Evolutionary conservation across 2,113 vertebrate genomes (phyloP), one percentile per base, ranked within the genome.

Genomic region (Trinectes maculatus): DNA sequence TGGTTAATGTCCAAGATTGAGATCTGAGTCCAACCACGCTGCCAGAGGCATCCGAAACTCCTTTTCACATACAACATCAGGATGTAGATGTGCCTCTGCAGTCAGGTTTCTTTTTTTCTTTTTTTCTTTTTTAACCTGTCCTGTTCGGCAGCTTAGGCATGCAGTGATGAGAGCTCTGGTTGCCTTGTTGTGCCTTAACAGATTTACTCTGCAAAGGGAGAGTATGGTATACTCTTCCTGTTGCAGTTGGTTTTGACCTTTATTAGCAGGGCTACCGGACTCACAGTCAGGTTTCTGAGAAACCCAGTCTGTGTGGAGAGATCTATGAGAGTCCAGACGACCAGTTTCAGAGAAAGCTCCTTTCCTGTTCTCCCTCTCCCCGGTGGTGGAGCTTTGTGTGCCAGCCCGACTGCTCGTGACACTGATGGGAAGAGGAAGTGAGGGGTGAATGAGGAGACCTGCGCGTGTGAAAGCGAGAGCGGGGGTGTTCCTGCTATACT

Each of bases 281-380:
- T n/a, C n/a, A n/a, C 9, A 62, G 33, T 62, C 21, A 21, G 44
- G 42, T 31, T 16, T 54, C 5, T 58, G 1, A n/a, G n/a, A n/a
- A n/a, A n/a, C 47, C 6, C 18, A 13, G 34, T 71, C 49, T 59
- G 37, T 8, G 52, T 49, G 55, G 61, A 68, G 55, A 77, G n/a
- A 26, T 22, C 43, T 60, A 67, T 82, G 58, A 33, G 15, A 65
- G 52, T 47, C 67, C 5, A 37, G 74, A 51, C n/a, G 77, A 79
- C 85, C 58, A 65, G 44, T 46, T 73, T 46, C 56, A 64, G 53
- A 70, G 24, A 71, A 58, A 51, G 55, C 48, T 81, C 43, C 22
- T 56, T 77, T 72, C 57, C 57, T 60, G 58, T 61, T n/a, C 58
- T 79, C 29, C 13, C 66, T 69, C 66, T 33, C 33, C 62, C 29